Conservation (phyloP, 1,140 invertebrate genomes). For the Psix sp. region DNA sequence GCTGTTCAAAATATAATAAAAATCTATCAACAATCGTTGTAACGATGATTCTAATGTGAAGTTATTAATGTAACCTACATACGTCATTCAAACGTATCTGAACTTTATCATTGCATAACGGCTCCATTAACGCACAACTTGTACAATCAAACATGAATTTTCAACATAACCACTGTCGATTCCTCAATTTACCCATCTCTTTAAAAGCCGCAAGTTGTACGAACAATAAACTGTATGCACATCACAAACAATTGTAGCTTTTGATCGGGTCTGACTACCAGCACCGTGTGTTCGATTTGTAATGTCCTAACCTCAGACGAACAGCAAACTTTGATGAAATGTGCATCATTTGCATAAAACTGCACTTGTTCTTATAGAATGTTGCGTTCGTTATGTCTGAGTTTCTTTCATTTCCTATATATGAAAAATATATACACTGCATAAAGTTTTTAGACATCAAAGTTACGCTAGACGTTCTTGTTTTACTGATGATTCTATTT, state of each 20-base stretch:
- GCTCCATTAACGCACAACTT: constrained; percentile 15
- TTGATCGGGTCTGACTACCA: constrained; percentile 36
- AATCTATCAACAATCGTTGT: constrained; percentile 8
- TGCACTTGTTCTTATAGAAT: constrained; percentile 52
- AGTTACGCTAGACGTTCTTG: too few species aligned
- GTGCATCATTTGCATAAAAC: constrained; percentile 55
- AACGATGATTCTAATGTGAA: constrained; percentile 15
- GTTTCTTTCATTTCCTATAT: constrained; percentile 9
- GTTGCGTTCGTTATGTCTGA: constrained; percentile 13
- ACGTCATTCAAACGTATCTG: constrained; percentile 29
- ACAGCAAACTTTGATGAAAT: constrained; percentile 33
- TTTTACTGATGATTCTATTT: too few species aligned
- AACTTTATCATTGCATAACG: constrained; percentile 21
- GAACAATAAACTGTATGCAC: constrained; percentile 49
- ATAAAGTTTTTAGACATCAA: background rate
- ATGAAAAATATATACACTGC: background rate
- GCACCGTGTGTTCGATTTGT: constrained; percentile 53
- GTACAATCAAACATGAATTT: constrained; percentile 56
- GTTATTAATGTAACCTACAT: constrained; percentile 26
- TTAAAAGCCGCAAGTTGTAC: constrained; percentile 48
- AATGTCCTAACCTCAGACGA: constrained; percentile 32
- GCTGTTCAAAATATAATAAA: too few species aligned
- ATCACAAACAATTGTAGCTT: constrained; percentile 53
- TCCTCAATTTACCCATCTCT: constrained; percentile 46
- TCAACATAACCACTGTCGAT: constrained; percentile 40